Evolutionary conservation across 1,140 invertebrate species (phyloP), one percentile per base, ranked within the genome.

Genomic region (Pissodes strobi): DNA sequence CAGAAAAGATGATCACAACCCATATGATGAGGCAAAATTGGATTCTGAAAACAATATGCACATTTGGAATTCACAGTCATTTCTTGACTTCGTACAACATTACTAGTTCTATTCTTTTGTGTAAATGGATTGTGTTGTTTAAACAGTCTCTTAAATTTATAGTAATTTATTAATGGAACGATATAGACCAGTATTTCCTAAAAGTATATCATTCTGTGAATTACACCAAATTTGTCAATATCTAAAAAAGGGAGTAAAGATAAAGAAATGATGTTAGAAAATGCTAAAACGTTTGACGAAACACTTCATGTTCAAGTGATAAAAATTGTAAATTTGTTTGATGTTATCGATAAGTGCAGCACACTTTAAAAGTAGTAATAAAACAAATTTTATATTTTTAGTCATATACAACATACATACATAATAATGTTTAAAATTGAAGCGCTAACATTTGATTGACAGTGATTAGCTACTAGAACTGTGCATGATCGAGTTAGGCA

Each of bases 1-100:
- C 86, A 87, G 74, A 85, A 87, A 55, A 87, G 80, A 76, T 87
- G 86, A 10, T 75, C 75, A 72, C 86, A 87, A 6, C 83, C 83
- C 83, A 87, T 86, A 57, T 84, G 82, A 74, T 86, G 80, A 8
- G 86, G 86, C 46, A 85, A 70, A 8, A 85, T 82, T 2, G 85
- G 85, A 38, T 76, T 79, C 61, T 82, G 79, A 0, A 74, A 76
- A 70, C 86, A 87, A 72, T 79, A 79, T 9, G 81, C 81, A 79
- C 86, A 87, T 38, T 78, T 77, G 2, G 82, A 84, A 48, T 74
- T 72, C 6, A 79, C 38, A 23, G 78, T 82, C 74, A 83, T 79
- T 19, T 46, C 22, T 43, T 58, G 63, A 10, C 67, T 56, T 5
- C 21, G 10, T 41, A 59, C 21, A 34, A 38, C 23, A 53, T 18